Conservation (phyloP, 37 sponge, comb jelly and placozoan species). For the Beroe ovata region DNA sequence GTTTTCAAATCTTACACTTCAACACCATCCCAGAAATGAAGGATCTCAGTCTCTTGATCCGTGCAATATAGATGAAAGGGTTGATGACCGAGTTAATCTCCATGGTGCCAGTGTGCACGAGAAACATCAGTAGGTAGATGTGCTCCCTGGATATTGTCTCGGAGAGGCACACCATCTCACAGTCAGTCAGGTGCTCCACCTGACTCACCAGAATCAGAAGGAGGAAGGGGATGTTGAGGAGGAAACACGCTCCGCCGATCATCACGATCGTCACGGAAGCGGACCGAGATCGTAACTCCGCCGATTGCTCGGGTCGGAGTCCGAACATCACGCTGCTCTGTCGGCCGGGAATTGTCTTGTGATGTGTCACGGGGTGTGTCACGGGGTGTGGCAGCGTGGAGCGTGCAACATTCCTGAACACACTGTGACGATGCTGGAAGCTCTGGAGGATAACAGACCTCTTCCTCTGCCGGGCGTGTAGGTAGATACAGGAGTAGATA, state of each 20-base stretch:
- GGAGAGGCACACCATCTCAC: background rate
- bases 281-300: background rate
- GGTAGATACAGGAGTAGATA: background rate
- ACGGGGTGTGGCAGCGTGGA: background rate
- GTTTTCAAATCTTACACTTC: background rate
- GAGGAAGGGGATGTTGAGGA: conserved; percentile 2
- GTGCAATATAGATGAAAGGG: background rate
- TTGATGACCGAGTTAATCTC: conserved; percentile 33
- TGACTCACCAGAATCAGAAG: background rate
- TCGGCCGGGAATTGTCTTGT: background rate
- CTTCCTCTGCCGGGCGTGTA: background rate
- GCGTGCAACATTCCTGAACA: too few species aligned
- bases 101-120: conserved; percentile 24
- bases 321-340: background rate
- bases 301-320: background rate
- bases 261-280: conserved; percentile 13
- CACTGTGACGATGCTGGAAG: background rate
- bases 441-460: background rate
- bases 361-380: background rate
- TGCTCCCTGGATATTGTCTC: background rate
- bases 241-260: conserved; percentile 18
- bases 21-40: background rate
- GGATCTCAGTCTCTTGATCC: conserved; percentile 21
- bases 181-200: conserved; percentile 22
- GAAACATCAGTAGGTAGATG: background rate